phyloP scores from a whole-genome alignment of 2,888 invertebrate genomes.

The Eupithecia centaureata region DNA sequence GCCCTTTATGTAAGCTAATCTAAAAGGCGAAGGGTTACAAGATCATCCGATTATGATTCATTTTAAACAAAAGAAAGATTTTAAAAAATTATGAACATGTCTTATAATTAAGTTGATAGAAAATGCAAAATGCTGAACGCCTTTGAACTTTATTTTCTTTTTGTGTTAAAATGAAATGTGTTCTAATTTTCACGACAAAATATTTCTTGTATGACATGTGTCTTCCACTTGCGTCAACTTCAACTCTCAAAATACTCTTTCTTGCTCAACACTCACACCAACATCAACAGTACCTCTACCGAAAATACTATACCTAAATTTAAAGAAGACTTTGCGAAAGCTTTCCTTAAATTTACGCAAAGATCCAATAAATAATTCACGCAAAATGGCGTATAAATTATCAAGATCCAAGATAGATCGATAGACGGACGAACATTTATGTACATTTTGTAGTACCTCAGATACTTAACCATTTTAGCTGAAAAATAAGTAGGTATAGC shows the following conservation, averaged over 20 bases:
- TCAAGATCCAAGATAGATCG: constrained; percentile 1
- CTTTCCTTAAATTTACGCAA: neutral
- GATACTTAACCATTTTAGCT: neutral
- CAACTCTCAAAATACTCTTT: neutral
- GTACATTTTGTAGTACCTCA: constrained; percentile 1
- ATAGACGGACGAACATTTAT: neutral
- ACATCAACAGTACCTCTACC: neutral
- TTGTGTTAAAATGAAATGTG: too few species aligned
- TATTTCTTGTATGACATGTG: fast-evolving
- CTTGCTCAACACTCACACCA: neutral
- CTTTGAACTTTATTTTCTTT: too few species aligned
- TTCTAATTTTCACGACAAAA: neutral
- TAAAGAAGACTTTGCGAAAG: neutral
- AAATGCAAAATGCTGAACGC: too few species aligned
- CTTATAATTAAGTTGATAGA: too few species aligned
- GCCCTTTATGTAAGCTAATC: neutral
- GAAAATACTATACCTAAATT: neutral
- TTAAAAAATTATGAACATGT: too few species aligned
- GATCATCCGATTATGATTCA: too few species aligned
- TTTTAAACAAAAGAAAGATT: neutral
- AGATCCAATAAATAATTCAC: constrained; percentile 5
- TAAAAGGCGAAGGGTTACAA: neutral
- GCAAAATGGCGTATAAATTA: constrained; percentile 11
- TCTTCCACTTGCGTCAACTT: neutral
- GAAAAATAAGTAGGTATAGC: neutral